Evolutionary conservation across 1,140 invertebrate genomes (phyloP), one percentile per base, ranked within the genome.

Genomic region (Lanistes nyassanus): DNA sequence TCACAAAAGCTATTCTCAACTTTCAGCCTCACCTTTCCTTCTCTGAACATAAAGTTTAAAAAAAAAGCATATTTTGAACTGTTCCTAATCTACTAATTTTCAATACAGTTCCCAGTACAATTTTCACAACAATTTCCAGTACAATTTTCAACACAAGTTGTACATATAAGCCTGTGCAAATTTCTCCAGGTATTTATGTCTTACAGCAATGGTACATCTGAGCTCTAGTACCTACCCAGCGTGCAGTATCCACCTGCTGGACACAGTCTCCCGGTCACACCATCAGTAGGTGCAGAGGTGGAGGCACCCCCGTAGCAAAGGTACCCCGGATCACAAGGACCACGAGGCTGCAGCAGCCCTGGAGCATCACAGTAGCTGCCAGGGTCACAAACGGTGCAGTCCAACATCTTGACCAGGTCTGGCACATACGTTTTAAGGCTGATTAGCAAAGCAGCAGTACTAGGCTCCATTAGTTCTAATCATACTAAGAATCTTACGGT

Each of bases 331-430:
- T 88, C 86, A 80, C 86, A 88, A 29, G 81, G 82, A 64, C 78
- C 86, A 34, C 86, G 78, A n/a, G 85, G 79, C 65, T 82, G 78
- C 3, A 84, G 79, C 16, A 88, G 67, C 67, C 87, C 87, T 1
- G 86, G 87, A 26, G 86, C 81, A 74, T 87, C 86, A 83, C 87
- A 88, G 76, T 85, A 88, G 51, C 74, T 81, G 6, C 87, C 87
- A 29, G 78, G 81, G 73, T 85, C 84, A 83, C 86, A 88, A 1
- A 60, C 69, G 4, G 79, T 80, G 71, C 86, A 87, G 37, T 84
- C 76, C 9, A 76, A 75, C 62, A 84, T 60, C 0, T 62, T 70
- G 23, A 71, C 79, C 58, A 88, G 76, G 21, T 82, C 85, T 87
- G 81, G 29, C 62, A 75, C 29, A 6, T 65, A 3, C n/a, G n/a